Conservation (phyloP, 1,140 invertebrate genomes). For the Brachystomella parvula region DNA sequence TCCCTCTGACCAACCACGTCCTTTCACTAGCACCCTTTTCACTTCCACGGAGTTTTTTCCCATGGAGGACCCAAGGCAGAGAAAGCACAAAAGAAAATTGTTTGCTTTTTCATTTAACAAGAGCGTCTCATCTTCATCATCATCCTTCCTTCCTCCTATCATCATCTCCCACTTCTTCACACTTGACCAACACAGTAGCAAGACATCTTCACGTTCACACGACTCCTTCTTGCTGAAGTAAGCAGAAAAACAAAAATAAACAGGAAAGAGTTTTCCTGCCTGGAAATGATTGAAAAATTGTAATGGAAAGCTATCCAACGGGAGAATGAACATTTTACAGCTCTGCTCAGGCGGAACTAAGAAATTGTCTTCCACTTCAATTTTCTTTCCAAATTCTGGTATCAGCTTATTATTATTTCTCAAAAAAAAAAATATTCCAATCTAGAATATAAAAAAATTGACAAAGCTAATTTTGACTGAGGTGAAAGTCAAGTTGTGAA, state of each 20-base stretch:
- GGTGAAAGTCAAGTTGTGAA: too few species aligned
- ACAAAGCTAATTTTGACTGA: too few species aligned
- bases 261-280: not conserved
- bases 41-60: not conserved
- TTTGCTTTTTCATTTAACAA: not conserved
- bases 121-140: not conserved
- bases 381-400: not conserved
- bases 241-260: not conserved
- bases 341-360: not conserved
- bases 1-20: not conserved
- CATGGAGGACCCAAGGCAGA: not conserved
- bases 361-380: not conserved
- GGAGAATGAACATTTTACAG: not conserved
- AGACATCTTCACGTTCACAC: not conserved
- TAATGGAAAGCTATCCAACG: not conserved
- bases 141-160: too few species aligned
- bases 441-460: too few species aligned
- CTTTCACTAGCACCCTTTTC: not conserved
- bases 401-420: too few species aligned
- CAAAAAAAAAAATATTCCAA: too few species aligned
- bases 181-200: not conserved
- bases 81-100: not conserved
- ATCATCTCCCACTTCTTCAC: not conserved
- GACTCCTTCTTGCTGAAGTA: not conserved
- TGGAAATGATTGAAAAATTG: not conserved